phyloP scores from a whole-genome alignment of 2,113 vertebrate species.

The Protomyctophum bolini region DNA sequence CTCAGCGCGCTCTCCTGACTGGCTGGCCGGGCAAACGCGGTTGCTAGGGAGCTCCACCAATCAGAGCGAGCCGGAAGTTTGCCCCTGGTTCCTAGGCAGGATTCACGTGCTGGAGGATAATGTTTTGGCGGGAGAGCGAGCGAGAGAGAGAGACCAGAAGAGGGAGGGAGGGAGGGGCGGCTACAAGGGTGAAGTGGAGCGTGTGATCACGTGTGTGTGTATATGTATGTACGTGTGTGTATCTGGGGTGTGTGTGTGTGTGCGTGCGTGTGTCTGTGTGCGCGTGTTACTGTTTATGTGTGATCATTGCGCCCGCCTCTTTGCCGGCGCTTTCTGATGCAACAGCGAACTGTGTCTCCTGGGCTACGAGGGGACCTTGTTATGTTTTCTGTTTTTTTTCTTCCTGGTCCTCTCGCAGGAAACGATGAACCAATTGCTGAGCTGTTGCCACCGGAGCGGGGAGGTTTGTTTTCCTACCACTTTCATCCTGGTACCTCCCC shows the following conservation, averaged over 20 bases:
- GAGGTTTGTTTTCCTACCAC: conserved; percentile 82
- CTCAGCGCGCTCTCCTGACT: conserved; percentile 67
- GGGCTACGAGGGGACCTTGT: conserved; percentile 78
- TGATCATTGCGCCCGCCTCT: conserved; percentile 71
- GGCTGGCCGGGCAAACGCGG: conserved; percentile 75
- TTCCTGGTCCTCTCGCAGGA: conserved; percentile 78
- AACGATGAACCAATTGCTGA: conserved; percentile 82
- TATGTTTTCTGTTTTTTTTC: conserved; percentile 68
- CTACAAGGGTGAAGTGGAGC: conserved; percentile 76
- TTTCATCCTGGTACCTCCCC: conserved; percentile 82
- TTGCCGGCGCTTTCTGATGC: conserved; percentile 80
- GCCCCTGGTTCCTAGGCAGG: conserved; percentile 81
- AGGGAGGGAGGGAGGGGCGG: conserved; percentile 48
- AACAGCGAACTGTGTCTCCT: conserved; percentile 78
- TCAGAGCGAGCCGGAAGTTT: conserved; percentile 71
- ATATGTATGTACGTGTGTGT: conserved; percentile 25
- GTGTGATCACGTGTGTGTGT: conserved; percentile 69
- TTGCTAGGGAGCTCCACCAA: conserved; percentile 82
- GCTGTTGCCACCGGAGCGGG: conserved; percentile 83
- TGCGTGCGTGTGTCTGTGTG: conserved; percentile 47
- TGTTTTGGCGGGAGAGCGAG: conserved; percentile 80
- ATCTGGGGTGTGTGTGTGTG: conserved; percentile 30
- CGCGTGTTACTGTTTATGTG: conserved; percentile 24
- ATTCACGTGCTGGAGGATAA: conserved; percentile 74
- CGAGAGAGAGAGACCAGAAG: conserved; percentile 19